Conservation (phyloP, 2,113 vertebrate species). For the Microtus richardsoni region DNA sequence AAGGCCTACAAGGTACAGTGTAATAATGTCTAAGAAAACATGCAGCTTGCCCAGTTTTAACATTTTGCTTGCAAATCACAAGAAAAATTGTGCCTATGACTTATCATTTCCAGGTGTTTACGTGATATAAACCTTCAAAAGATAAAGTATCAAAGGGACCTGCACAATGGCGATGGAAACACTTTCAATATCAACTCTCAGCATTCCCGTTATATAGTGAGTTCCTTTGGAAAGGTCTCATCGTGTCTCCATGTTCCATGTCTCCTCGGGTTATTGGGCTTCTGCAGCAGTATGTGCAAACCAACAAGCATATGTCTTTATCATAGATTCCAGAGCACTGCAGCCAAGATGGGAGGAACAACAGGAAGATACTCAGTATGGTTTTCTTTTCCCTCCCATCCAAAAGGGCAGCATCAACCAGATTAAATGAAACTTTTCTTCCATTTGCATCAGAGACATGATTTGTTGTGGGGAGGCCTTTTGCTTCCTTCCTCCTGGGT, state of each 20-base stretch:
- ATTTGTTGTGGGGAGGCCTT: background rate
- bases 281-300: background rate
- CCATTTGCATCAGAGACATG: background rate
- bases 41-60: background rate
- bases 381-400: constrained; percentile 9
- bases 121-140: constrained; percentile 11
- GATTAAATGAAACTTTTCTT: background rate
- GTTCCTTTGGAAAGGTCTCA: background rate
- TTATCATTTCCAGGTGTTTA: constrained; percentile 26
- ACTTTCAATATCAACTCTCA: background rate
- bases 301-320: background rate
- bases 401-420: background rate
- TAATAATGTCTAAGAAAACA: constrained; percentile 28
- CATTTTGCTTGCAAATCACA: constrained; percentile 45
- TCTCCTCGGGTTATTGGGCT: background rate
- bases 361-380: background rate
- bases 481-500: background rate
- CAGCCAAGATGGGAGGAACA: background rate
- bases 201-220: background rate
- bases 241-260: background rate
- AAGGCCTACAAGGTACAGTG: background rate
- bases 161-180: background rate
- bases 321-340: background rate
- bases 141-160: background rate
- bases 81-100: background rate